Base-by-base conservation (phyloP, 2,797 vertebrate species). In the Xerus rutilus region DNA sequence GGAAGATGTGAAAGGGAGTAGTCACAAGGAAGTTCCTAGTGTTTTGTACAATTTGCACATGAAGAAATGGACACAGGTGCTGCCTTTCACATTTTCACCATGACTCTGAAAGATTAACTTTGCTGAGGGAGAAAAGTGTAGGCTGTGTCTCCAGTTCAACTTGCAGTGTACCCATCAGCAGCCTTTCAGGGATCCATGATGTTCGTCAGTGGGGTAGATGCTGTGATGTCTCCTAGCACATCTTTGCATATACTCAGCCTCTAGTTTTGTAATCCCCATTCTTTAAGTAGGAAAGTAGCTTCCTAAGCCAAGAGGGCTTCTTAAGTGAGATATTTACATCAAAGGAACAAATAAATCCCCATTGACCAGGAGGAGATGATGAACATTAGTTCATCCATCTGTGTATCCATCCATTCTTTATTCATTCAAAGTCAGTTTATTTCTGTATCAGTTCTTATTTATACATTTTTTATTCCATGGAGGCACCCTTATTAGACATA, bases 211-310 rank as follows among this genome's bases (percentile, higher is more conserved):
- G 17, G 32, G 32, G 18, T 79, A 47, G 65, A 62, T 0, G 0
- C 43, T 62, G 11, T 35, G 35, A 10, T 47, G 10, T 32, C 52
- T 79, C 85, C 72, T 64, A 30, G 49, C 18, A 90, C 15, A 1
- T 77, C 30, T 84, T 43, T 30, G 52, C 59, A 32, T 47, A 23
- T 72, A 59, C 8, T 84, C 86, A 70, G 35, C 32, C 49, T 35
- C 25, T 81, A 23, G 28, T n/a, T 32, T 43, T 64, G 18, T 4
- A 70, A 81, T 72, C 88, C 35, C 81, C 70, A 59, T 12, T 54
- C 47, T 92, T 74, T 73, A 83, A 49, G 43, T 78, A 64, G 82
- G 72, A 70, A 52, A 69, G 35, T 35, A 72, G 89, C 43, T 86
- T 94, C n/a, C 30, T 74, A 79, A 79, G 32, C n/a, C 65, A 52